These are phyloP conservation scores for Drosophila burlai DNA, from an alignment of 1,140 invertebrate species.

Conservation along the genomic window DNA sequence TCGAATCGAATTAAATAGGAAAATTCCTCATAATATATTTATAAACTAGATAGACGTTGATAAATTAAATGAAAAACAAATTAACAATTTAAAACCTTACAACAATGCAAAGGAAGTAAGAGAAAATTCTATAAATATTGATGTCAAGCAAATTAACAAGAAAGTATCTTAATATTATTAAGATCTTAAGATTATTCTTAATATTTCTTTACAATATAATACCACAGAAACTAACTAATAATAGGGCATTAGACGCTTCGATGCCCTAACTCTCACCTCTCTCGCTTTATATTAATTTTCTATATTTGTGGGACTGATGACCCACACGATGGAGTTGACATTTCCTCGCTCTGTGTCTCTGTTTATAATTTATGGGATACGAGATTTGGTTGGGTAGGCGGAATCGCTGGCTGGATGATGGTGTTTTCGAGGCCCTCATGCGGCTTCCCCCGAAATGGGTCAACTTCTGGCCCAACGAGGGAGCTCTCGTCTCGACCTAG, in stretches of 20 bases:
- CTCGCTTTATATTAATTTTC: conserved; percentile 23
- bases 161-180: neutral
- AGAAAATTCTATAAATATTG: neutral
- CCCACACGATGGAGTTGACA: conserved; percentile 63
- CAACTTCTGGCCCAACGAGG: conserved; percentile 33
- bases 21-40: no score
- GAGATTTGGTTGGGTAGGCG: conserved; percentile 46
- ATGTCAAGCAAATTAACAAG: no score
- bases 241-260: conserved; percentile 27
- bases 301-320: conserved; percentile 63
- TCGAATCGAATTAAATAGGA: no score
- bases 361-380: conserved; percentile 59
- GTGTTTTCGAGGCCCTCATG: conserved; percentile 39
- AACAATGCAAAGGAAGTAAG: neutral
- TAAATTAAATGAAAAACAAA: neutral
- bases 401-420: conserved; percentile 9
- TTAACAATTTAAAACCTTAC: neutral
- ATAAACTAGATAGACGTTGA: neutral
- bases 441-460: conserved; percentile 59
- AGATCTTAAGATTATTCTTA: neutral
- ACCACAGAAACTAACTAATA: neutral
- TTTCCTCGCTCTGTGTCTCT: conserved; percentile 36
- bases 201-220: neutral
- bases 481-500: conserved; percentile 35
- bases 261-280: neutral